Evolutionary conservation across 1,140 invertebrate genomes (phyloP).

Genomic region (Megalopta genalis): DNA sequence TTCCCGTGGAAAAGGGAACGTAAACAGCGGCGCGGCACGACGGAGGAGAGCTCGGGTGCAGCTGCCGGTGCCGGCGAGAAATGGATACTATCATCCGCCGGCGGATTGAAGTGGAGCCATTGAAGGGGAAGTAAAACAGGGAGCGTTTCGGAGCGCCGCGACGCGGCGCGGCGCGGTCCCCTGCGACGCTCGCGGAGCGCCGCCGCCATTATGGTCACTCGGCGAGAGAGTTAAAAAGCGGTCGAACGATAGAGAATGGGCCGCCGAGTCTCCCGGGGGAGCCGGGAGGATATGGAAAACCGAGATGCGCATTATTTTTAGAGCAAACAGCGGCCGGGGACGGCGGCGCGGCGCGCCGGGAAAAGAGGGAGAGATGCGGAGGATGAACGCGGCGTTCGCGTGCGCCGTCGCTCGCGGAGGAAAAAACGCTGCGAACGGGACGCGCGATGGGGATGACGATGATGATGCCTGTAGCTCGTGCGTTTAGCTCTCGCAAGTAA

Average conservation of each 20-base stretch:
- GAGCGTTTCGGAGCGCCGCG: constrained; percentile 22
- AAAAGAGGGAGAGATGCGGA: not conserved
- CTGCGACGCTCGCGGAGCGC: not conserved
- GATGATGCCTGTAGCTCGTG: constrained; percentile 21
- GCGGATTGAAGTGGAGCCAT: constrained; percentile 21
- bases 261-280: constrained; percentile 1
- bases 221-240: constrained; percentile 26
- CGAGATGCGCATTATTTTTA: constrained; percentile 15
- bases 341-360: constrained; percentile 3
- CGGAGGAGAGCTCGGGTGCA: not conserved
- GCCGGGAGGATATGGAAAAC: constrained; percentile 2
- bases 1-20: not conserved
- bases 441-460: too few relatives aligned
- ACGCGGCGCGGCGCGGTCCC: not conserved
- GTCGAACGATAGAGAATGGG: constrained; percentile 26
- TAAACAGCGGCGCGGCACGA: constrained; percentile 8
- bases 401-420: not conserved
- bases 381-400: constrained; percentile 4
- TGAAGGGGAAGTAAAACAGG: constrained; percentile 31
- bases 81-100: not conserved
- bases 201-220: constrained; percentile 27
- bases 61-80: constrained; percentile 7
- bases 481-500: too few relatives aligned
- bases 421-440: not conserved
- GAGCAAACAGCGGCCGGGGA: constrained; percentile 47